Percentiles rank a stretch among this genome's conserved stretches.
Conservation (phyloP, 2,888 invertebrate genomes). For the Microplitis deprimator region DNA sequence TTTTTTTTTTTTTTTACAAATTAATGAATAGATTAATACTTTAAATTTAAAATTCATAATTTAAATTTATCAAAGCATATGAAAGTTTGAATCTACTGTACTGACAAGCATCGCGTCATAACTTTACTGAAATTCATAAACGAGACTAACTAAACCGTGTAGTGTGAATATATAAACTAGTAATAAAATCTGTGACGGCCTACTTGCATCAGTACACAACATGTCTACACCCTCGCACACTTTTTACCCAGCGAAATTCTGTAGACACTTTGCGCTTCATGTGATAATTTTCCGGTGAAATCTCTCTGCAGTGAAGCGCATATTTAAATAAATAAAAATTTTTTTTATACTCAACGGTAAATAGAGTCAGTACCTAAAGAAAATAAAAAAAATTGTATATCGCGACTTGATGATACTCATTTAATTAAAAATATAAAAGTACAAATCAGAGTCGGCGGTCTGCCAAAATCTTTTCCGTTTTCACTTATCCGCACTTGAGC, state of each 20-base stretch:
- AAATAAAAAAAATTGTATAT: neutral
- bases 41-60: neutral
- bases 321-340: slow-evolving; percentile 14
- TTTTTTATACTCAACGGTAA: neutral
- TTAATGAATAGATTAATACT: neutral
- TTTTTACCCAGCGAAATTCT: neutral
- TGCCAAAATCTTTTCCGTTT: slow-evolving; percentile 14
- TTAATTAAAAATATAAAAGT: neutral
- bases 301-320: neutral
- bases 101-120: neutral
- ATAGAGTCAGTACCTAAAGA: neutral
- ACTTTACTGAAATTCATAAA: neutral
- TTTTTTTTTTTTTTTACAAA: neutral
- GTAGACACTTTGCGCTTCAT: neutral
- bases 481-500: neutral
- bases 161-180: neutral
- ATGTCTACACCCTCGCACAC: neutral
- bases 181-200: neutral
- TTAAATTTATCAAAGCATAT: neutral
- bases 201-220: neutral
- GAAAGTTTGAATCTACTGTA: neutral
- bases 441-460: slow-evolving; percentile 8
- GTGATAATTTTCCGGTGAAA: neutral
- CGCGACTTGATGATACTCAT: slow-evolving; percentile 8
- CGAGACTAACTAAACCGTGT: neutral